phyloP scores from a whole-genome alignment of 2,113 vertebrate genomes.

The Mirounga angustirostris region DNA sequence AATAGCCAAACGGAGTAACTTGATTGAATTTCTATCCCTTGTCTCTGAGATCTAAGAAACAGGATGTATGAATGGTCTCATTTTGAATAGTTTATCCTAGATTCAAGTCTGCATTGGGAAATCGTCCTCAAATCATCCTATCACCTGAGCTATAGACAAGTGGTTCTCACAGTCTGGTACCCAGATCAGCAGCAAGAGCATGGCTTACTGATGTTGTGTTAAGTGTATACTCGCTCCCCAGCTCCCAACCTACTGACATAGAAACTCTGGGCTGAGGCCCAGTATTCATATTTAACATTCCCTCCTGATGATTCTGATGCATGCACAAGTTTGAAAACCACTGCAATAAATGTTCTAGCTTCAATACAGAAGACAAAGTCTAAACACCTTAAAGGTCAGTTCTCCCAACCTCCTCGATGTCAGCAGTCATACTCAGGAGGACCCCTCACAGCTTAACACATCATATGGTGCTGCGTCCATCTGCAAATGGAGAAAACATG shows the following conservation, averaged over 20 bases:
- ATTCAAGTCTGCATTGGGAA: not conserved
- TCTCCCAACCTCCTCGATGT: not conserved
- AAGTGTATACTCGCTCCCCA: rapidly evolving
- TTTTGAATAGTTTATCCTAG: not conserved
- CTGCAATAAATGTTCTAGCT: not conserved
- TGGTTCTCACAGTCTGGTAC: not conserved
- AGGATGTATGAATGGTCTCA: not conserved
- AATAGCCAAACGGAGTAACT: not conserved
- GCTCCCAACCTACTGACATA: not conserved
- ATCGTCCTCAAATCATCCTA: not conserved
- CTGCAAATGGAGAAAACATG: not conserved
- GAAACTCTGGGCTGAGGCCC: not conserved
- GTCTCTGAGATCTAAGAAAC: not conserved
- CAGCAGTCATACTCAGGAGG: too few species aligned
- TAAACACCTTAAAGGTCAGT: not conserved
- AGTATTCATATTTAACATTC: not conserved
- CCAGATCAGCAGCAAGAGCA: not conserved
- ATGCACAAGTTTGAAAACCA: not conserved
- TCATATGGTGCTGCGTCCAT: rapidly evolving
- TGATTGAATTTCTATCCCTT: not conserved
- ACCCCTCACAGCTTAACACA: not conserved
- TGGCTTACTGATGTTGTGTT: not conserved
- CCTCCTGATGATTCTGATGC: not conserved
- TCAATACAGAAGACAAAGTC: not conserved
- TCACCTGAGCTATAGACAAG: not conserved